Evolutionary conservation across 2,888 invertebrate species (phyloP).

Genomic region (Ormyrus nitidulus): DNA sequence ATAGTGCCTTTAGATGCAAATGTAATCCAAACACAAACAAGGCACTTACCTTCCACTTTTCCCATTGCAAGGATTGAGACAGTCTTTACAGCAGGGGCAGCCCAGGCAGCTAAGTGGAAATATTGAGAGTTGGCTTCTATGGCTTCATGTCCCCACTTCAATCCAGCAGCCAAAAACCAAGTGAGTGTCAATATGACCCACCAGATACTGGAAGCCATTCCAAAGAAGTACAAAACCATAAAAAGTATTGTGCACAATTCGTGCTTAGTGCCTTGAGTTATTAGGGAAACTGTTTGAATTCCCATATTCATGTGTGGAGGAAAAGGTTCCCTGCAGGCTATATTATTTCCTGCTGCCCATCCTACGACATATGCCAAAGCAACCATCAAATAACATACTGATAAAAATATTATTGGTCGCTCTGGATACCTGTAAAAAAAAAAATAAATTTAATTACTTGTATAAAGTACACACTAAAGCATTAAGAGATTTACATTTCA

Average conservation of each 20-base stretch:
- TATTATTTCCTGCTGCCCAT: constrained; percentile 87
- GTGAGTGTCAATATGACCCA: constrained; percentile 97
- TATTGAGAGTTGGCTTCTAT: constrained; percentile 98
- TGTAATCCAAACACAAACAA: too few relatives aligned
- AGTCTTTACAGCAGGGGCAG: constrained; percentile 95
- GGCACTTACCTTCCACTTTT: constrained; percentile 89
- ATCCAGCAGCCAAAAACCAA: constrained; percentile 96
- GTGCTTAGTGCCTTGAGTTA: constrained; percentile 91
- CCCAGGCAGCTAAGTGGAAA: constrained; percentile 99
- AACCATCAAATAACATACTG: constrained; percentile 96
- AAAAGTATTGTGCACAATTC: constrained; percentile 94
- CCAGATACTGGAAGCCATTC: constrained; percentile 98
- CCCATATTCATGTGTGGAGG: constrained; percentile 83
- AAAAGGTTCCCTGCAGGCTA: constrained; percentile 90
- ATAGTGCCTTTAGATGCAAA: neutral
- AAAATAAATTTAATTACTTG: neutral
- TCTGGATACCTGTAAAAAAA: constrained; percentile 88
- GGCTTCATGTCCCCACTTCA: constrained; percentile 99
- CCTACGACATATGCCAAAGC: constrained; percentile 94
- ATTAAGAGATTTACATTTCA: constrained; percentile 8
- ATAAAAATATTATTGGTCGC: constrained; percentile 96
- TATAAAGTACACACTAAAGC: neutral
- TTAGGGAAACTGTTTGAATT: constrained; percentile 87
- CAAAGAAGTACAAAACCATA: constrained; percentile 97
- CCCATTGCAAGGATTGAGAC: constrained; percentile 96